Base-by-base conservation (phyloP, 1,140 invertebrate genomes). In the Trichonephila clavata region DNA sequence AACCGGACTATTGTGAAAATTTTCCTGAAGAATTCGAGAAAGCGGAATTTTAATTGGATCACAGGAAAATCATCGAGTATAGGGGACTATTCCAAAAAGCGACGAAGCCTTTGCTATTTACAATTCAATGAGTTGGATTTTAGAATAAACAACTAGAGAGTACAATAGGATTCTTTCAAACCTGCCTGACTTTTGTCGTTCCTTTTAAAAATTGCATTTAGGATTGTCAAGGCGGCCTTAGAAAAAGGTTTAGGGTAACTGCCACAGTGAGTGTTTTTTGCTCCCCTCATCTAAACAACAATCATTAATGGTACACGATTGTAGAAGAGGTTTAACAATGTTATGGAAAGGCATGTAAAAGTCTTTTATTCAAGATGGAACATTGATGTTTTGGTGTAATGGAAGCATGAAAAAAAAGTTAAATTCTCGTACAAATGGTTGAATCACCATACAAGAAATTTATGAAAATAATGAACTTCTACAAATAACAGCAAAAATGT, bases 1-100 rank as follows among this genome's bases (percentile, higher is more conserved):
- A 68, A 71, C 60, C 21, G 27, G 61, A 71, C 88, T 32, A 59
- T 90, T 90, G 88, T 71, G 88, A 60, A 90, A 77, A 90, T 90
- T 60, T 77, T 80, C 71, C n/a, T 88, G 86, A 88, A 90, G 88
- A 90, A 90, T 90, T 90, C 68, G 50, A 68, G 68, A 61, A 90
- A 90, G 88, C 80, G 88, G 88, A 90, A 90, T 90, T 90, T 90
- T 90, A 90, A 90, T 90, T 90, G 57, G 71, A 59, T 10, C 50
- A 68, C 88, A 27, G 71, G 71, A 90, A 50, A 90, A 90, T 80
- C 63, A 80, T 80, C 86, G 86, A 68, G 43, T 61, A 83, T n/a
- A 24, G 57, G 18, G 60, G 20, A 39, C 32, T 68, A 57, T 88
- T 68, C 61, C 61, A 43, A 20, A 50, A 80, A 80, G 39, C 86